Base-by-base conservation (phyloP, 2,113 vertebrate genomes). In the Rhodinocichla rosea region DNA sequence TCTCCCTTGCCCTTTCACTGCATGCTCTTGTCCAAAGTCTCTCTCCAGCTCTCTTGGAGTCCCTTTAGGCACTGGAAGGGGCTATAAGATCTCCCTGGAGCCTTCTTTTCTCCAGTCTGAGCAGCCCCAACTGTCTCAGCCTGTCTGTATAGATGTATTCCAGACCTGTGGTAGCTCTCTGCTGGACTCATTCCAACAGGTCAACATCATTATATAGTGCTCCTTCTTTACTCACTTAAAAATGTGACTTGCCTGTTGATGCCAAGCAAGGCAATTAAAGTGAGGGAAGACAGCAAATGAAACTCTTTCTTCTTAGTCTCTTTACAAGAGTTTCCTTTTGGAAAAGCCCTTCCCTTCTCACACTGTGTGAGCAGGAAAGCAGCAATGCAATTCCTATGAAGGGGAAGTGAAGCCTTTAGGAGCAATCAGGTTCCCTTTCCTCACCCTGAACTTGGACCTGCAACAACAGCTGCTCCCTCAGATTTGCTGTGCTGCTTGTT, bases 371-470 rank as follows among this genome's bases (percentile, higher is more conserved):
- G 42, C n/a, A 87, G 53, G 40, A 74, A 40, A 59, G 57, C 47
- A 59, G 57, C 47, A 67, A 4, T 8, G 18, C 45, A 87, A 27
- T 92, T 12, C 32, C 53, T 0, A 1, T 22, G 55, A 57, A 22
- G 0, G 0, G 19, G 18, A 84, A 47, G 19, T 22, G 50, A 77
- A 74, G 10, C 22, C 32, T 75, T 69, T 7, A 49, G 62, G 78
- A 84, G 20, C 17, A 30, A 23, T 13, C 9, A 63, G 13, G 21
- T 59, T 91, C 65, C 52, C 42, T 60, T 78, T 92, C 44, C 39
- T 0, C 0, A 17, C 14, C 23, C 24, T 50, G 27, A 52, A 35
- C 21, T 73, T 49, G 37, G 42, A 82, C 28, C 7, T 84, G 65
- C 52, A 70, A 7, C 19, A 70, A 7, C 19, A 49, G 6, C 26